Evolutionary conservation across 23 tunicate genomes (phyloP), one percentile per base, ranked within the genome.

Genomic region (Clavelina lepadiformis): DNA sequence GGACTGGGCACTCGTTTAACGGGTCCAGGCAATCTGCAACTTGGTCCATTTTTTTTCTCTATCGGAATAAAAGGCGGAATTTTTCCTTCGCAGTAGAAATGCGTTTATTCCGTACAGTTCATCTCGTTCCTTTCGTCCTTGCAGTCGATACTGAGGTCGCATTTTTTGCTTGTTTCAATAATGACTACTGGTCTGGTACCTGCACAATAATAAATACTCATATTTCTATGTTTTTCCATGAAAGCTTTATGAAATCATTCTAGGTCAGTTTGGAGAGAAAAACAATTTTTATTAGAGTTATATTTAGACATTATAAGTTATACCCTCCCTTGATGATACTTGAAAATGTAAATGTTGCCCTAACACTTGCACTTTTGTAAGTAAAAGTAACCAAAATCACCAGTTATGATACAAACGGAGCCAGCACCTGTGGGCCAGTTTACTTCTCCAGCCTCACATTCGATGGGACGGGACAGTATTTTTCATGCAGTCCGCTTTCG

Each of bases 1-100:
- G 58, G n/a, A 70, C 27, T 41, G 80, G 80, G 19, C 80, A 74
- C 63, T 74, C 80, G 60, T 74, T 71, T 0, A 71, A 74, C 28
- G 29, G 30, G 50, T 76, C 82, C 6, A 36, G 8, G 46, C 73
- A 76, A 47, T 76, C 82, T 34, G 26, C 54, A 28, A 36, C 55
- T 22, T 73, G 73, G 63, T 76, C 53, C 63, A 76, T 33, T 5
- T 65, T 73, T 34, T 41, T 11, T 11, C 15, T 41, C 15, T 41
- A n/a, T 41, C 31, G 51, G 70, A 7, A 78, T 58, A 68, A 78
- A 78, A 7, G 57, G 46, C 38, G 83, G 75, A 1, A 38, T 32
- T 34, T 68, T 44, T 32, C 51, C 38, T 54, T 54, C 65, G 46
- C 83, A 77, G 34, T 77, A 77, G 47, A 67, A 77, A 28, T 77